Evolutionary conservation across 2,113 vertebrate species (phyloP).

Genomic region (Daboia siamensis): DNA sequence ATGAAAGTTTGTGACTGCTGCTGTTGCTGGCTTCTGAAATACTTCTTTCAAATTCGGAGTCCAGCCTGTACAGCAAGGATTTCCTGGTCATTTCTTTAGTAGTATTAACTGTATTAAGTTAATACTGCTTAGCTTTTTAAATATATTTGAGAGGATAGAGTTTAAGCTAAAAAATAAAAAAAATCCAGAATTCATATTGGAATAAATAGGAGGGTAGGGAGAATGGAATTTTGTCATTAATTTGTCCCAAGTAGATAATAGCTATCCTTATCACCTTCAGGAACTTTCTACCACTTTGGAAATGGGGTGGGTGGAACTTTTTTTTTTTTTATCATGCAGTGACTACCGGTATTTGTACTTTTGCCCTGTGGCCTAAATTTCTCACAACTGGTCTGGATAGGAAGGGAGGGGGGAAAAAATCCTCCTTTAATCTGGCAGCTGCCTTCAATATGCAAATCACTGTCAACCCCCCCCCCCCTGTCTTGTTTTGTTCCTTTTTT

Average conservation of each 20-base stretch:
- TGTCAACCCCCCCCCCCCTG: background rate
- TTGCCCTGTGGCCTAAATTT: background rate
- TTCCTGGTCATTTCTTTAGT: background rate
- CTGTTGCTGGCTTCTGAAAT: background rate
- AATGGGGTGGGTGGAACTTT: background rate
- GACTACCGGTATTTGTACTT: background rate
- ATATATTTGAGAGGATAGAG: background rate
- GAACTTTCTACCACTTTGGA: background rate
- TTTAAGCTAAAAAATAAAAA: background rate
- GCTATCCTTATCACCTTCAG: background rate
- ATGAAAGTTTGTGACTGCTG: background rate
- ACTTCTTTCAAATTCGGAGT: background rate
- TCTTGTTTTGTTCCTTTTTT: too few species aligned
- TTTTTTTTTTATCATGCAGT: background rate
- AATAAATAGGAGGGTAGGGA: background rate
- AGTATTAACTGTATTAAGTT: background rate
- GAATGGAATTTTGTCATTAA: background rate
- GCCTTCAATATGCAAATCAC: background rate
- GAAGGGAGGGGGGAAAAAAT: rapidly evolving
- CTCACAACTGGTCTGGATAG: background rate
- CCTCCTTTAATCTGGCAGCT: background rate
- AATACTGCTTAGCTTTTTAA: background rate
- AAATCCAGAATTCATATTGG: background rate
- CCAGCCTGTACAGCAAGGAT: background rate
- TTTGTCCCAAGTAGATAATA: background rate